Base-by-base conservation (phyloP, 2,797 vertebrate genomes). In the Cirrhinus mrigala region DNA sequence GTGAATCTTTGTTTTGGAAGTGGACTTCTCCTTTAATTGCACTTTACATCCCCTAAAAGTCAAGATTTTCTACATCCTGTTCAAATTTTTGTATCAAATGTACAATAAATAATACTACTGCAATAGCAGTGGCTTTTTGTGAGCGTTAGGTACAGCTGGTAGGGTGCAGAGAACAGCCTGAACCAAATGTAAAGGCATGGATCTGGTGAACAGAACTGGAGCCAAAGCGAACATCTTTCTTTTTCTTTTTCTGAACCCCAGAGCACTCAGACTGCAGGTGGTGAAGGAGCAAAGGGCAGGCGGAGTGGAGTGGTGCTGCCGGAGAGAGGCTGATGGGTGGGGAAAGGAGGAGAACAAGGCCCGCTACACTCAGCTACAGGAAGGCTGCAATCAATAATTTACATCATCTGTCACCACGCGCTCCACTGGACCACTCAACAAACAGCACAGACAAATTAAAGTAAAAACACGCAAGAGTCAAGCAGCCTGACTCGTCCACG, bases 301-400 rank as follows among this genome's bases (percentile, higher is more conserved):
- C 44, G 46, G 86, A 81, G 82, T 71, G 60, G 86, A 82, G 78
- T 77, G 50, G 56, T 88, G 86, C 84, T 87, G 83, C 81, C 24
- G 79, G 80, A 87, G 83, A 85, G 86, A 90, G 81, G 81, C 80
- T 85, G 87, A 83, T 40, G 64, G 87, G 83, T 79, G 79, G 68
- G 60, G 82, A 78, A 50, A 70, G 78, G 85, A 83, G 85, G 83
- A 89, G 87, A 89, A 89, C 88, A 88, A 87, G 83, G 83, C 91
- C 93, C 85, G 90, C 89, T 92, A 94, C 93, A 93, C 93, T 95
- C 93, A 91, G 92, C 94, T 94, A 94, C 93, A 95, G 95, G 93
- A 95, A 95, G 92, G 91, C 93, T 88, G 92, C 92, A 90, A 96
- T 96, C 93, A 96, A 96, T 96, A 95, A 96, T 96, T 96, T 91